phyloP scores from a whole-genome alignment of 2,797 vertebrate species.

The Peromyscus eremicus region DNA sequence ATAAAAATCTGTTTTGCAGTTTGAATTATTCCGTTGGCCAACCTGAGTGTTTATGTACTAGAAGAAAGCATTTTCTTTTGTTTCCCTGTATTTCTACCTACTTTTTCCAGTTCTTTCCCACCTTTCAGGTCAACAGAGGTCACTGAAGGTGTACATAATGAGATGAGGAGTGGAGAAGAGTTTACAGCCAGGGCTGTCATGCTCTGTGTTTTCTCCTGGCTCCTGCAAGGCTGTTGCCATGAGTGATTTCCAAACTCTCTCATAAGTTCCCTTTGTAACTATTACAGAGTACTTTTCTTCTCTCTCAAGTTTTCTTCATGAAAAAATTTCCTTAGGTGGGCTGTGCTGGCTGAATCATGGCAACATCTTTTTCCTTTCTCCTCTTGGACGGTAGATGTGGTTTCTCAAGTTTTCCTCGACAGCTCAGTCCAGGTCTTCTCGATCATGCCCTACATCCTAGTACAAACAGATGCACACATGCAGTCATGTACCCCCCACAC shows the following conservation, averaged over 20 bases:
- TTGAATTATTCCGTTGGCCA: background rate
- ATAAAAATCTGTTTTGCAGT: background rate
- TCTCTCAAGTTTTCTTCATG: background rate
- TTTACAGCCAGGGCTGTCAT: background rate
- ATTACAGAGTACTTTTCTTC: background rate
- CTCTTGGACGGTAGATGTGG: background rate
- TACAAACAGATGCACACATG: background rate
- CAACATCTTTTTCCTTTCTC: background rate
- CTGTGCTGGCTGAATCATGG: background rate
- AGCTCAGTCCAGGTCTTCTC: fast-evolving
- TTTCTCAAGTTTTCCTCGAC: background rate
- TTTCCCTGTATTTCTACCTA: background rate
- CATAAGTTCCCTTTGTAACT: background rate
- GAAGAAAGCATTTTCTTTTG: background rate
- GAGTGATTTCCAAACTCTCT: background rate
- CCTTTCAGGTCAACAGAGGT: background rate
- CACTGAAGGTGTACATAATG: too few relatives aligned
- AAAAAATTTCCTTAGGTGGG: background rate
- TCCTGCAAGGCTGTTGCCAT: background rate
- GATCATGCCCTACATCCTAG: too few relatives aligned
- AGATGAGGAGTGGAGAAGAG: background rate
- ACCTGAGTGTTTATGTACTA: background rate
- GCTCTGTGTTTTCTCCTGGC: background rate
- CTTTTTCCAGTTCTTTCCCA: background rate
- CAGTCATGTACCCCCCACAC: background rate